Percentiles rank a stretch among this genome's conserved stretches.
These are phyloP conservation scores for Erpobdella octoculata DNA, from an alignment of 2,888 invertebrate species.

Conservation along the genomic window DNA sequence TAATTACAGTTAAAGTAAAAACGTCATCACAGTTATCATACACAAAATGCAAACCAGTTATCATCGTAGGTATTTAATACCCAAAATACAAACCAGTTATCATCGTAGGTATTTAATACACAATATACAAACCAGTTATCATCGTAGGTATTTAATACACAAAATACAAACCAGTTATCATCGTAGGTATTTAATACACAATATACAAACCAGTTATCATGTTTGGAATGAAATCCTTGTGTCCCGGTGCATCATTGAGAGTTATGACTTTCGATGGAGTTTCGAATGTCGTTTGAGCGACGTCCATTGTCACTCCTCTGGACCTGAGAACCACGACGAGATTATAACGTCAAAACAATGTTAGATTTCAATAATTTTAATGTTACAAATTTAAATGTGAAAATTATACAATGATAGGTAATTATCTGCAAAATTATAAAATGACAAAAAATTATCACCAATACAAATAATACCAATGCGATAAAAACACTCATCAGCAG, in stretches of 20 bases:
- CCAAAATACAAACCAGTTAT: too few species aligned
- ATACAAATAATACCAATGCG: too few species aligned
- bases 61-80: too few species aligned
- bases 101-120: too few species aligned
- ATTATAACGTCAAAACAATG: background rate
- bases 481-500: too few species aligned
- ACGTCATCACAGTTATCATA: background rate
- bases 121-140: too few species aligned
- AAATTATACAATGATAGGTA: background rate
- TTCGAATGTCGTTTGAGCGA: constrained; percentile 84
- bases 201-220: constrained; percentile 76
- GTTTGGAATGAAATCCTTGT: constrained; percentile 97
- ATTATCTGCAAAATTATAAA: background rate
- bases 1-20: background rate
- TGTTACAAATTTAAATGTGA: background rate
- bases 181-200: too few species aligned
- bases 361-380: background rate
- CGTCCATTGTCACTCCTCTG: constrained; percentile 97
- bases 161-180: too few species aligned
- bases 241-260: constrained; percentile 92
- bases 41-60: background rate
- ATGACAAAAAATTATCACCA: background rate
- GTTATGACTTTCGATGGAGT: constrained; percentile 66
- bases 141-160: too few species aligned
- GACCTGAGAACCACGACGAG: constrained; percentile 55